Conservation (phyloP, 2,797 vertebrate genomes). For the Eulemur mongoz region DNA sequence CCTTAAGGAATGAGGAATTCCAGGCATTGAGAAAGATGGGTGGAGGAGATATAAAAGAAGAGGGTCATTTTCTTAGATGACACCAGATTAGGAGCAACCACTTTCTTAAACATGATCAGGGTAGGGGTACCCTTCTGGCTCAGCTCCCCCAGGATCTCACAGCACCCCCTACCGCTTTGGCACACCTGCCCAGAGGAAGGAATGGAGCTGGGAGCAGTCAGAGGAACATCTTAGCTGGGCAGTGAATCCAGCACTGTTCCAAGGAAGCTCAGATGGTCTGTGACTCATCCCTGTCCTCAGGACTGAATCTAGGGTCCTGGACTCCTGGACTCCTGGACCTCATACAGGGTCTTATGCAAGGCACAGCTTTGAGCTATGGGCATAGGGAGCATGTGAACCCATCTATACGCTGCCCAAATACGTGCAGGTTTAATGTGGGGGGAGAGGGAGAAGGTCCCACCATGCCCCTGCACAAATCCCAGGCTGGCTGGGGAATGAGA, state of each 20-base stretch:
- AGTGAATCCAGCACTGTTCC: background rate
- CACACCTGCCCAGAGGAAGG: background rate
- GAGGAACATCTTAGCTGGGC: background rate
- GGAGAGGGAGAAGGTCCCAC: background rate
- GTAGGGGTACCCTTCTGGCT: background rate
- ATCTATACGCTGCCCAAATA: background rate
- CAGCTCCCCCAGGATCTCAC: background rate
- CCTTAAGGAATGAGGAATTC: conserved; percentile 13
- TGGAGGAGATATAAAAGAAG: background rate
- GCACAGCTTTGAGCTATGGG: background rate
- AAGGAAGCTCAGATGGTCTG: background rate
- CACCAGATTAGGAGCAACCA: background rate
- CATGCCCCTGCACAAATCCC: background rate
- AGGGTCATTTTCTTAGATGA: conserved; percentile 25
- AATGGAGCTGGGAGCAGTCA: background rate
- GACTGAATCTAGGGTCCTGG: background rate
- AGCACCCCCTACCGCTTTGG: background rate
- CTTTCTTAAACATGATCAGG: background rate
- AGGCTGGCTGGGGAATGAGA: background rate
- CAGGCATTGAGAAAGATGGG: conserved; percentile 23
- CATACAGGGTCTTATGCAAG: background rate
- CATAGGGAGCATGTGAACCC: background rate
- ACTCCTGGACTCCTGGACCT: background rate
- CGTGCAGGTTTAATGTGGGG: background rate
- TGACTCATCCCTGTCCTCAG: background rate